Base-by-base conservation (phyloP, 2,113 vertebrate species). In the Perccottus glenii region DNA sequence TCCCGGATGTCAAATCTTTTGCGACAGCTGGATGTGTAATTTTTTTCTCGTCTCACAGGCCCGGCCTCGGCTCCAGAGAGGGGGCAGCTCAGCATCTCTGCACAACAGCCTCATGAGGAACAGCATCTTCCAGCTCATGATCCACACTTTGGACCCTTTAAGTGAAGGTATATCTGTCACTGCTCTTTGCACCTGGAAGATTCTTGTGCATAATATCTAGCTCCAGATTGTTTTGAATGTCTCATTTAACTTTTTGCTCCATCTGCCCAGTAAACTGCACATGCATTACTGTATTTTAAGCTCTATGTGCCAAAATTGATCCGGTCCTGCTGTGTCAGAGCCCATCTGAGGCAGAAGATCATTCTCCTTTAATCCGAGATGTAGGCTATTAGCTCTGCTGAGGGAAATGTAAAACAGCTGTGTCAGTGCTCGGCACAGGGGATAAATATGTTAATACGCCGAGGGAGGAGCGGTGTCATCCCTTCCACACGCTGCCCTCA, bases 71-170 rank as follows among this genome's bases (percentile, higher is more conserved):
- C 95, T 98, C 32, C 96, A 98, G 86, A 91, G 97, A 52, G 97
- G 97, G 12, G 97, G 97, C 36, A 99, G 97, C 59, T 99, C 96
- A 0, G 96, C 97, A 42, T 99, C 97, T 47, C 93, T 99, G 63
- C 97, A 99, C 91, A 99, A 99, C 91, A 98, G 95, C 56, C 88
- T 98, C 74, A 99, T 98, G 97, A 96, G 97, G 84, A 99, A 98
- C 77, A 99, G 97, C 89, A 99, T 99, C 87, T 99, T 99, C 83
- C 97, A 99, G 83, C 94, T 99, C 71, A 99, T 99, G 97, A 99
- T 99, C 87, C 95, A 99, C 83, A 99, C 97, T 0, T 89, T 99
- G 59, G 97, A 99, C 80, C 97, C 96, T 5, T 94, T 99, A 63
- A 93, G 90, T 72, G 91, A 93, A 93, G 91, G 91, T 93, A 89